Conservation (phyloP, 2,888 invertebrate genomes). For the Entomobrya multifasciata region DNA sequence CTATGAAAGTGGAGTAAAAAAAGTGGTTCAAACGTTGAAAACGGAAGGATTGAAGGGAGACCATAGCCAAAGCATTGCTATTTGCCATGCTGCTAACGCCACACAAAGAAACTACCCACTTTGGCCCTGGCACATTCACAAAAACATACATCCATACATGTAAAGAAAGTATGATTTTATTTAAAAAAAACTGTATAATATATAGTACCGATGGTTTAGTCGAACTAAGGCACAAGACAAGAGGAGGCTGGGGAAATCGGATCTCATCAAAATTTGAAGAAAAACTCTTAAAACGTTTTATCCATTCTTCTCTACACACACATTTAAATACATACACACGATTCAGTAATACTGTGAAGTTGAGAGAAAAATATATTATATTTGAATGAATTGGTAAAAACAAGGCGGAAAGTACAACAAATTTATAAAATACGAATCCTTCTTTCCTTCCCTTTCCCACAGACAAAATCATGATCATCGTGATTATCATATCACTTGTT, state of each 20-base stretch:
- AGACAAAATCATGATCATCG: conserved; percentile 36
- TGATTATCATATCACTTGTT: conserved; percentile 50
- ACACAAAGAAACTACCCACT: no score
- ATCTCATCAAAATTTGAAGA: conserved; percentile 68
- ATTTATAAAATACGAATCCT: not conserved
- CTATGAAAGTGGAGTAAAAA: conserved; percentile 7
- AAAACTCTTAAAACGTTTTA: conserved; percentile 66
- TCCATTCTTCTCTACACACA: conserved; percentile 30
- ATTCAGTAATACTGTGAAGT: not conserved
- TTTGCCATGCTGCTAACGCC: no score
- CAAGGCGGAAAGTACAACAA: not conserved
- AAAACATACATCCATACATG: no score
- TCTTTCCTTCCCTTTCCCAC: not conserved
- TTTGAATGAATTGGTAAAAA: conserved; percentile 35
- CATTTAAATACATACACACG: not conserved
- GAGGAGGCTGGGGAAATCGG: conserved; percentile 66
- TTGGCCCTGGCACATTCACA: no score
- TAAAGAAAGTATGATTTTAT: not conserved
- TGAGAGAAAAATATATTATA: not conserved
- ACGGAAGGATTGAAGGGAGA: no score
- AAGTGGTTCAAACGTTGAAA: conserved; percentile 11
- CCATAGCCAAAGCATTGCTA: no score
- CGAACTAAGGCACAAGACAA: conserved; percentile 27
- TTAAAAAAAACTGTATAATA: no score
- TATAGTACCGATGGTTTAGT: no score